Evolutionary conservation across 2,113 vertebrate genomes (phyloP).

Genomic region (Syrrhaptes paradoxus): DNA sequence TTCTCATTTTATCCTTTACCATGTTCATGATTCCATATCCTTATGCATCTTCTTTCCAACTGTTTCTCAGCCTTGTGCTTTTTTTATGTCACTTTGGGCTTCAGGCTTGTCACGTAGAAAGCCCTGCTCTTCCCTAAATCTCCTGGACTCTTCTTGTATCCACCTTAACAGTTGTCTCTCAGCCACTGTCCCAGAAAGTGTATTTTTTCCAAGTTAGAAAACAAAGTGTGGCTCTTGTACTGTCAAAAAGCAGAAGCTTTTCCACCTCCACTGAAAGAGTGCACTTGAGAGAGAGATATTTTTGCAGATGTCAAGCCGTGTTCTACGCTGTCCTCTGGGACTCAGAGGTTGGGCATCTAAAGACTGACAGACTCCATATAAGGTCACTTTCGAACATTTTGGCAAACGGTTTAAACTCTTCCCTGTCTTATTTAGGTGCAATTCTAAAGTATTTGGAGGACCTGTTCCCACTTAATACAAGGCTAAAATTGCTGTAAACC

Average conservation of each 20-base stretch:
- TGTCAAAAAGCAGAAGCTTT: conserved; percentile 30
- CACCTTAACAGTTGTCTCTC: not conserved
- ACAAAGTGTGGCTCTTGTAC: not conserved
- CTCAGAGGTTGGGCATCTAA: not conserved
- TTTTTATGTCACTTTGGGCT: conserved; percentile 22
- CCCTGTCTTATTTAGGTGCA: not conserved
- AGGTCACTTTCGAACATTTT: not conserved
- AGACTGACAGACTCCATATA: not conserved
- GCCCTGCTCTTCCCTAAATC: not conserved
- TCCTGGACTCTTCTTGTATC: not conserved
- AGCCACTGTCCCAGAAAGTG: not conserved
- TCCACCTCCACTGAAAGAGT: not conserved
- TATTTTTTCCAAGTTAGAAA: conserved; percentile 6
- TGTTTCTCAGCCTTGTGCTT: conserved; percentile 1
- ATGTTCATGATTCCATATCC: not conserved
- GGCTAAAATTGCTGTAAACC: not conserved
- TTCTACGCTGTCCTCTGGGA: not conserved
- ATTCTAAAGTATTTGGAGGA: not conserved
- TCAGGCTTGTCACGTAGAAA: not conserved
- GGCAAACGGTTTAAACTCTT: not conserved
- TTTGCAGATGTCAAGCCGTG: not conserved
- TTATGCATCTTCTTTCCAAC: not conserved
- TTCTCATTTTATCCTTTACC: not conserved
- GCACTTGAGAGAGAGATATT: not conserved
- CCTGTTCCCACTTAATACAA: not conserved